phyloP scores from a whole-genome alignment of 2,888 invertebrate species.

The Spilosoma lubricipeda region DNA sequence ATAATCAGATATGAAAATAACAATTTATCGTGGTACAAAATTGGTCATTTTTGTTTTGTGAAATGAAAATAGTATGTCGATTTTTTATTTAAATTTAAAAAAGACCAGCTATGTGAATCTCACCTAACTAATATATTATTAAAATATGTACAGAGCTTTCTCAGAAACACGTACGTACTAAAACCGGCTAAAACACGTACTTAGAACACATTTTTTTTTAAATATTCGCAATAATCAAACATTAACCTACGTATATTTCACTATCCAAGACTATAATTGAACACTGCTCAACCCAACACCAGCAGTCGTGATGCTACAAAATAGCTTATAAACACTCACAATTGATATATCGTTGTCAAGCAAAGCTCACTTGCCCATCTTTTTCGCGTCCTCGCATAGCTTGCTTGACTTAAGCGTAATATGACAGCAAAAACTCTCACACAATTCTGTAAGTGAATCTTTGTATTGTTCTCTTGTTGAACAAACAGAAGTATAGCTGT shows the following conservation, averaged over 20 bases:
- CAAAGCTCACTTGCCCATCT: conserved; percentile 29
- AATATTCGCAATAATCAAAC: conserved; percentile 19
- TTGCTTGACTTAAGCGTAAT: conserved; percentile 36
- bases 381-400: conserved; percentile 28
- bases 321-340: conserved; percentile 13
- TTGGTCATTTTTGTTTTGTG: conserved; percentile 15
- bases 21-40: conserved; percentile 28
- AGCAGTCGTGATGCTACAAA: conserved; percentile 36
- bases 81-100: background rate
- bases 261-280: conserved; percentile 29
- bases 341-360: conserved; percentile 14
- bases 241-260: conserved; percentile 22
- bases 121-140: conserved; percentile 16
- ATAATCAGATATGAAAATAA: conserved; percentile 8
- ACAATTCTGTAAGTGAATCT: conserved; percentile 16
- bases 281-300: conserved; percentile 32
- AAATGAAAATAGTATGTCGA: background rate
- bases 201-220: conserved; percentile 22
- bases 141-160: conserved; percentile 30
- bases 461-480: conserved; percentile 5
- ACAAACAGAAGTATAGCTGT: conserved; percentile 18
- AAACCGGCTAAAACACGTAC: conserved; percentile 24
- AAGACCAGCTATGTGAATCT: background rate
- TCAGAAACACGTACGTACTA: conserved; percentile 22
- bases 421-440: conserved; percentile 31